These are phyloP conservation scores for Chamaea fasciata DNA, from an alignment of 2,113 vertebrate species.

Conservation along the genomic window DNA sequence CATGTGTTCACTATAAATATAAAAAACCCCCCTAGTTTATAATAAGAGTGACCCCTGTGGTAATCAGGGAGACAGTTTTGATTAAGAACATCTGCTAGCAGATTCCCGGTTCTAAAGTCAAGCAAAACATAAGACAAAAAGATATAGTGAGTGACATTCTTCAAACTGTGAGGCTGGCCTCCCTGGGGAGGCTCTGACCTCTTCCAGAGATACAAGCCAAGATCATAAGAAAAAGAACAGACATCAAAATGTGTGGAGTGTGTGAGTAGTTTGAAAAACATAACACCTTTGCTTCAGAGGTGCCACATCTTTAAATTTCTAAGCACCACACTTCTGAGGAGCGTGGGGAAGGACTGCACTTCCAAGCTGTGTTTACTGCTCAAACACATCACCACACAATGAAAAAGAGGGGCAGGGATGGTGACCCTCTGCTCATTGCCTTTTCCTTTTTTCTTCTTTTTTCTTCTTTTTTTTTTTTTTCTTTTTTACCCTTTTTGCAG, in stretches of 20 bases:
- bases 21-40: neutral
- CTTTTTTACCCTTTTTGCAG: neutral
- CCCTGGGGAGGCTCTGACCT: slow-evolving; percentile 15
- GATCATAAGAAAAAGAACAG: neutral
- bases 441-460: neutral
- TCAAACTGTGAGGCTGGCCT: slow-evolving; percentile 30
- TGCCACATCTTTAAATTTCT: neutral
- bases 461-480: no score
- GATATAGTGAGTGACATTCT: slow-evolving; percentile 9
- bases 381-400: neutral
- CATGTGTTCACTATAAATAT: neutral
- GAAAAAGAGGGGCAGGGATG: neutral
- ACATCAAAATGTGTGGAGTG: neutral
- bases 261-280: neutral
- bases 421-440: neutral
- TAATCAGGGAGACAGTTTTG: slow-evolving; percentile 57
- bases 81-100: slow-evolving; percentile 60
- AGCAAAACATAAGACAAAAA: slow-evolving; percentile 9
- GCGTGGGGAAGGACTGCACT: neutral
- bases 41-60: slow-evolving; percentile 21
- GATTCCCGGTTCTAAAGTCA: slow-evolving; percentile 27
- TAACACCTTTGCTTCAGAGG: neutral
- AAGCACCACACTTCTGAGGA: neutral
- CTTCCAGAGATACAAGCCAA: neutral
- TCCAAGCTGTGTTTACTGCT: neutral